phyloP scores from a whole-genome alignment of 2,888 invertebrate genomes.

The Amiota mariae region DNA sequence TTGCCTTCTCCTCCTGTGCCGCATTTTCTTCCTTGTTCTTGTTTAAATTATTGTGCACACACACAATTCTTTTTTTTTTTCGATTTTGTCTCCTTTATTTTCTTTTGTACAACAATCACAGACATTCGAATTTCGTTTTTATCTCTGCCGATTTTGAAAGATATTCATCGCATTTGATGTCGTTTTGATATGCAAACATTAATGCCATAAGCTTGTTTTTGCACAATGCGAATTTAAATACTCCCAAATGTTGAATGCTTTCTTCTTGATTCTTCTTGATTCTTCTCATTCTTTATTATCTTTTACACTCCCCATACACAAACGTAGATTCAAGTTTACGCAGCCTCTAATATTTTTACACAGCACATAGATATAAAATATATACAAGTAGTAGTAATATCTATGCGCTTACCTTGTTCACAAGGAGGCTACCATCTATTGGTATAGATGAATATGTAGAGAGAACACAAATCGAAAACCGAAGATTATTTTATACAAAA shows the following conservation, averaged over 20 bases:
- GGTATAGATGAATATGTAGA: no score
- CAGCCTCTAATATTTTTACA: no score
- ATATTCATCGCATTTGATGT: constrained; percentile 14
- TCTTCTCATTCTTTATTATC: not conserved
- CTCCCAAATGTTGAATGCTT: constrained; percentile 11
- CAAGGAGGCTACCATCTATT: no score
- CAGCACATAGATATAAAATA: no score
- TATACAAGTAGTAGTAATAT: no score
- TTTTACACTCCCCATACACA: not conserved
- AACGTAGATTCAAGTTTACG: not conserved
- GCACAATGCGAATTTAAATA: constrained; percentile 21
- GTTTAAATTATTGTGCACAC: constrained; percentile 13
- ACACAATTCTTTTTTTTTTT: not conserved
- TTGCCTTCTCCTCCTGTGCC: not conserved
- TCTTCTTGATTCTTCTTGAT: constrained; percentile 2
- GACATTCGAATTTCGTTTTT: not conserved
- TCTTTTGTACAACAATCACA: not conserved
- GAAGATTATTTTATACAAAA: constrained; percentile 12
- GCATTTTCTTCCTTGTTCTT: not conserved
- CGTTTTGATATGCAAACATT: constrained; percentile 24
- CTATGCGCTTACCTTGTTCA: no score
- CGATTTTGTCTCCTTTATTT: not conserved
- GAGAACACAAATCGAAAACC: not conserved
- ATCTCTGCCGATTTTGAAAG: constrained; percentile 4
- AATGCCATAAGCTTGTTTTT: constrained; percentile 28